Conservation (phyloP, 2,113 vertebrate genomes). For the Neolamprologus tretocephalus region DNA sequence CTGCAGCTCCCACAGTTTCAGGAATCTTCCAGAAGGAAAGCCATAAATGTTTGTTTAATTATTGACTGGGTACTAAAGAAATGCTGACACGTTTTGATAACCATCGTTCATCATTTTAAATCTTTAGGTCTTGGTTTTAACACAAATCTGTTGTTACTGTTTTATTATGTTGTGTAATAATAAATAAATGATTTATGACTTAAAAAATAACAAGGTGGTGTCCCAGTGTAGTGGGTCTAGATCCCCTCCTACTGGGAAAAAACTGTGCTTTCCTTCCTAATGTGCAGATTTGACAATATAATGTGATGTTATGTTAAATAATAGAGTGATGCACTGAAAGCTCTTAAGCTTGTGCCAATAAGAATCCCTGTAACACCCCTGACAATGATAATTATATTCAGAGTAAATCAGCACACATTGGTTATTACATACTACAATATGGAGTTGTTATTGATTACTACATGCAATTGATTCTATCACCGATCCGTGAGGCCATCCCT, state of each 20-base stretch:
- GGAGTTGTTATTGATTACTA: not conserved
- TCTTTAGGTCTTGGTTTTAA: not conserved
- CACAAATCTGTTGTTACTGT: not conserved
- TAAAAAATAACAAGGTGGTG: not conserved
- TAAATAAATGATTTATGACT: not conserved
- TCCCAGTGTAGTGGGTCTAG: not conserved
- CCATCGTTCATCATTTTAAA: not conserved
- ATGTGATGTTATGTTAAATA: not conserved
- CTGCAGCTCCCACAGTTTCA: not conserved
- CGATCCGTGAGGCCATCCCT: not conserved
- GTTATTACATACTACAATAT: not conserved
- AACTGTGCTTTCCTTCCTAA: not conserved
- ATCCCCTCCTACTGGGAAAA: not conserved
- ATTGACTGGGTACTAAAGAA: not conserved
- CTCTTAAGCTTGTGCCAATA: not conserved
- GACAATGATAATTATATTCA: not conserved
- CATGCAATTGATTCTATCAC: not conserved
- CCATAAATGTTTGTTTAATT: not conserved
- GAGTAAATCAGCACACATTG: not conserved
- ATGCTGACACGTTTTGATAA: not conserved
- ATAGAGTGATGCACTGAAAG: not conserved
- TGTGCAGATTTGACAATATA: not conserved
- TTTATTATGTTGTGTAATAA: not conserved
- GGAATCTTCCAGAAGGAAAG: not conserved
- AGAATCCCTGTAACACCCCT: not conserved